Conservation (phyloP, 1,140 invertebrate species). For the Meloidogyne chitwoodi region DNA sequence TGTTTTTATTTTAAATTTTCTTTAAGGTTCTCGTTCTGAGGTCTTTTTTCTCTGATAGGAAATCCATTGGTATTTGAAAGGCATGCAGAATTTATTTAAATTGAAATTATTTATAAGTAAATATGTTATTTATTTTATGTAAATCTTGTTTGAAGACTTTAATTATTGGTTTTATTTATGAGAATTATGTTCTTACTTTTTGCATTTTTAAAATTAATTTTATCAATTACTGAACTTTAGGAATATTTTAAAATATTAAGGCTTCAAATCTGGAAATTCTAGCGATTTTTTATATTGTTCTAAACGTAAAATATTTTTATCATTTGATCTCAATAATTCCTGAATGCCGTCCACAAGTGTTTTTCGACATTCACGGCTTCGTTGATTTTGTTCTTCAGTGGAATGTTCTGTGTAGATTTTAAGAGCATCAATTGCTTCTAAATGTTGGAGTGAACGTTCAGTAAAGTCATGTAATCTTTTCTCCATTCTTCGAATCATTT, state of each 20-base stretch:
- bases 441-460: constrained; percentile 24
- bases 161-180: no score
- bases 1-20: constrained; percentile 24
- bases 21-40: constrained; percentile 27
- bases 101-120: neutral
- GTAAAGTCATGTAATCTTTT: constrained; percentile 35
- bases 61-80: neutral
- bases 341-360: constrained; percentile 29
- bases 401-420: constrained; percentile 31
- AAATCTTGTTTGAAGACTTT: neutral
- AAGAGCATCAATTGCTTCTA: constrained; percentile 33
- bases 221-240: no score
- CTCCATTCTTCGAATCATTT: constrained; percentile 41
- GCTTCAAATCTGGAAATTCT: neutral
- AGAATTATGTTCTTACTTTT: no score
- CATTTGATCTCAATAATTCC: constrained; percentile 32
- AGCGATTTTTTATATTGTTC: constrained; percentile 11
- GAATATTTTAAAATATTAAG: neutral
- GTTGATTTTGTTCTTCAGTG: constrained; percentile 31
- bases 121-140: neutral
- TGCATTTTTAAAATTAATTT: no score
- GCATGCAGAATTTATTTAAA: neutral
- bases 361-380: constrained; percentile 42
- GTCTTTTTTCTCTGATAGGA: constrained; percentile 35
- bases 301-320: constrained; percentile 28